Conservation (phyloP, 2,888 invertebrate genomes). For the Aleiodes alternator region DNA sequence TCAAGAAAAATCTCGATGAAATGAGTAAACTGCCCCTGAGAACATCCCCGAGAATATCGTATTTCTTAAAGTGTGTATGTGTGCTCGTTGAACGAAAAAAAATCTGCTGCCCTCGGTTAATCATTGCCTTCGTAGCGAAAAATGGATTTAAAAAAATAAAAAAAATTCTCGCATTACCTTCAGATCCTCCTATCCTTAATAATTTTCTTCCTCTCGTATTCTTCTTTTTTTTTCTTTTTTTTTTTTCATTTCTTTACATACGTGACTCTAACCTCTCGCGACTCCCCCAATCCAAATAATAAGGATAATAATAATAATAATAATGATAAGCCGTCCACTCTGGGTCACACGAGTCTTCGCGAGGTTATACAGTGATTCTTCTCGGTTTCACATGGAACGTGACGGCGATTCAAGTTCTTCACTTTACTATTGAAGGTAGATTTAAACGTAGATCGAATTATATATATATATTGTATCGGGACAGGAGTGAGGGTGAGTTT, state of each 20-base stretch:
- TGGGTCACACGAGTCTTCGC: conserved; percentile 38
- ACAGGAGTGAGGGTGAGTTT: background rate
- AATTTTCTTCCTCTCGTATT: conserved; percentile 21
- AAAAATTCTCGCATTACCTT: conserved; percentile 1
- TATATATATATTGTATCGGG: conserved; percentile 34
- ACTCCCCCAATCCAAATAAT: conserved; percentile 21
- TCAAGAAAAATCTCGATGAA: conserved; percentile 18
- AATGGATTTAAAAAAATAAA: background rate
- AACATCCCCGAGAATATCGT: conserved; percentile 58
- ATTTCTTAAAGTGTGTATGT: conserved; percentile 57
- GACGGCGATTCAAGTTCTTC: conserved; percentile 42
- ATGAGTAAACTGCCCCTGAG: background rate
- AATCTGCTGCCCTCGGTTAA: conserved; percentile 53
- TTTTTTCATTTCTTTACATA: conserved; percentile 7
- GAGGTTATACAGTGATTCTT: conserved; percentile 30
- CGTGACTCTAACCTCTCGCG: conserved; percentile 47
- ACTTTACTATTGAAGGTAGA: conserved; percentile 34
- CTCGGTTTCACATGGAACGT: conserved; percentile 38
- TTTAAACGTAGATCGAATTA: conserved; percentile 44
- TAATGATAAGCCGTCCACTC: conserved; percentile 26
- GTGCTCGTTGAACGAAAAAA: conserved; percentile 70
- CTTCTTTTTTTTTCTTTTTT: background rate
- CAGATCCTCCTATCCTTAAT: conserved; percentile 8
- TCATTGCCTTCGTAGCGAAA: background rate
- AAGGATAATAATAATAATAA: too few relatives aligned